Evolutionary conservation across 2,113 vertebrate genomes (phyloP), one percentile per base, ranked within the genome.

Genomic region (Cynopterus brachyotis): DNA sequence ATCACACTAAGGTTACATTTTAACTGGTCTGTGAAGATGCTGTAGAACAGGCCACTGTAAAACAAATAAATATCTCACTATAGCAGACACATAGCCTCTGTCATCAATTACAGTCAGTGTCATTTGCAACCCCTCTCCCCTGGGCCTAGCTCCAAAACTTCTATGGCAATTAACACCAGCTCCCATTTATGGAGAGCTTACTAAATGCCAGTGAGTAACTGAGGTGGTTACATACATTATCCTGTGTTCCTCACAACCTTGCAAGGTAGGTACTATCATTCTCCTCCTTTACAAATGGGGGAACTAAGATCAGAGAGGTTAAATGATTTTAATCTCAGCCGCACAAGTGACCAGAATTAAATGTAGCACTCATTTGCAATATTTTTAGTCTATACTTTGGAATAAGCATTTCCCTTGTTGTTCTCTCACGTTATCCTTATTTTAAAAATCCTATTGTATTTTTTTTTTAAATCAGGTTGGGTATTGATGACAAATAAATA

Each of bases 21-120:
- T 97, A 99, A 98, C 97, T 99, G 99, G 98, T 99, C 99, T 1
- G 99, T 99, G 96, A 99, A 99, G 98, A 99, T 99, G 92, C 99
- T 99, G 97, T 99, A 99, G 97, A 99, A 99, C 85, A 99, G 99
- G 98, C 99, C 99, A 88, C 99, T 99, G 98, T 4, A 94, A 97
- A 97, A n/a, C 57, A 53, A n/a, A 86, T 32, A 90, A 17, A 92
- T 1, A 37, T 4, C 15, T 69, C 85, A 53, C 26, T 47, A 3
- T 10, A 82, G 53, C n/a, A 69, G 50, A 84, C 3, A n/a, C 1
- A 16, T 0, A 45, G 55, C 45, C 55, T 66, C 37, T 35, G 32
- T 5, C 32, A 13, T 50, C 47, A 3, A 0, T 60, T 42, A 40
- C 3, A 62, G 50, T 30, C 60, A 81, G 40, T 8, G 17, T 3